Conservation (phyloP, 2,113 vertebrate species). For the Mola mola region DNA sequence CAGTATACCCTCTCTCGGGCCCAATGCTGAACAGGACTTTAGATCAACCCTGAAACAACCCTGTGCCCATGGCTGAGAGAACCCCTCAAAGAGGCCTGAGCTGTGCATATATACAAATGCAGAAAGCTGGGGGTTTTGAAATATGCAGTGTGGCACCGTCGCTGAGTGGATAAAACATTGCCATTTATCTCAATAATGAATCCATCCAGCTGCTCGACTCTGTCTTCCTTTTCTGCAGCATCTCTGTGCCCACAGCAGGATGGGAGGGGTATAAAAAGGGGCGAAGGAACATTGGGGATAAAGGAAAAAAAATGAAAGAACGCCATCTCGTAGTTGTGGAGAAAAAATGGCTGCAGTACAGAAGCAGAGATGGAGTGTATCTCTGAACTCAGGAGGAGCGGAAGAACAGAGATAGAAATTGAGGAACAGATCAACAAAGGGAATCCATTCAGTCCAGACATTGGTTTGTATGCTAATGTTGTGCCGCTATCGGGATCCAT, state of each 20-base stretch:
- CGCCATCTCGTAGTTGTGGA: constrained; percentile 13
- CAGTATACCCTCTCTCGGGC: constrained; percentile 13
- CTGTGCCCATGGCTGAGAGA: constrained; percentile 43
- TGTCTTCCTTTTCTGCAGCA: constrained; percentile 2
- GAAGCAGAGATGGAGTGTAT: constrained; percentile 30
- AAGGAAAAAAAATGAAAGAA: constrained; percentile 11
- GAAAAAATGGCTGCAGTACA: constrained; percentile 52
- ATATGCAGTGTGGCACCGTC: constrained; percentile 42
- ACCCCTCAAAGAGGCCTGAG: constrained; percentile 42
- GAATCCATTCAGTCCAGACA: constrained; percentile 61
- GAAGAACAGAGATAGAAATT: constrained; percentile 48
- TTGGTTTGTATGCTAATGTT: constrained; percentile 28
- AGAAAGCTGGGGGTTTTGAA: constrained; percentile 28
- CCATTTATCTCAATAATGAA: constrained; percentile 48
- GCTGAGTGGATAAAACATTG: constrained; percentile 23
- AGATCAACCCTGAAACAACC: constrained; percentile 19
- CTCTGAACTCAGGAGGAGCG: constrained; percentile 32
- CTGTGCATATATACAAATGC: constrained; percentile 39
- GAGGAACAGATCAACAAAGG: constrained; percentile 62
- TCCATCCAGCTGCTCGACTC: constrained; percentile 24
- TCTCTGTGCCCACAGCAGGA: constrained; percentile 4
- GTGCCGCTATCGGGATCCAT: constrained; percentile 59
- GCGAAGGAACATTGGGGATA: neutral
- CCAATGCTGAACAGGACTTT: constrained; percentile 28
- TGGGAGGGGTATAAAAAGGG: neutral